Base-by-base conservation (phyloP, 1,140 invertebrate genomes). In the Platorchestia sp. region DNA sequence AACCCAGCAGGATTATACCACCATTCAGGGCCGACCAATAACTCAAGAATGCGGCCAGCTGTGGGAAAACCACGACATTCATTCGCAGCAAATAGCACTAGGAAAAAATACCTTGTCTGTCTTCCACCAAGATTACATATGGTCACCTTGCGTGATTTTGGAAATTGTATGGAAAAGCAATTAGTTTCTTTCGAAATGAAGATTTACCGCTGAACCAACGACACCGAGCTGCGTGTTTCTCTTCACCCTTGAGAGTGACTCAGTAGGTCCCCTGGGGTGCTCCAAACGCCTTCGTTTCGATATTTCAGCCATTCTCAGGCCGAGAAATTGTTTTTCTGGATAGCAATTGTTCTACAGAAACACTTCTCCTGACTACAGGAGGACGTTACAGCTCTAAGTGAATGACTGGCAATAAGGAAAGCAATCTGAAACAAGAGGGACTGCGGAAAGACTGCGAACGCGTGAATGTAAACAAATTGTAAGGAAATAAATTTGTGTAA, bases 281-380 rank as follows among this genome's bases (percentile, higher is more conserved):
- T 22, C 42, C 43, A 42, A 91, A 91, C 40, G 91, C 40, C 45
- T 45, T 5, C 44, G 43, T 47, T 93, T 93, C 91, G 91, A 47
- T 47, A 93, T 93, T 93, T 93, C 91, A 93, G 43, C 36, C 91
- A 40, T 45, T 45, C 91, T 45, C 36, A 44, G 43, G 14, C 43
- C 19, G 41, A 93, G 91, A 93, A 93, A 93, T 93, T 93, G 91
- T 93, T 93, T 93, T 93, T 19, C 91, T 93, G 43, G 44, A 93
- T 6, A 41, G 87, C 91, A 93, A 93, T 93, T 93, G 91, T 44
- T 93, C 91, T 44, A 44, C 45, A 40, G 91, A 45, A 47, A 45
- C 43, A 47, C 16, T 93, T 44, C 91, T 93, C 40, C 44, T 40
- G 44, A 40, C 91, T 40, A 6, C 43, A 93, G 40, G 87, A 90